phyloP scores from a whole-genome alignment of 2,888 invertebrate species.

The Papilio demoleus region DNA sequence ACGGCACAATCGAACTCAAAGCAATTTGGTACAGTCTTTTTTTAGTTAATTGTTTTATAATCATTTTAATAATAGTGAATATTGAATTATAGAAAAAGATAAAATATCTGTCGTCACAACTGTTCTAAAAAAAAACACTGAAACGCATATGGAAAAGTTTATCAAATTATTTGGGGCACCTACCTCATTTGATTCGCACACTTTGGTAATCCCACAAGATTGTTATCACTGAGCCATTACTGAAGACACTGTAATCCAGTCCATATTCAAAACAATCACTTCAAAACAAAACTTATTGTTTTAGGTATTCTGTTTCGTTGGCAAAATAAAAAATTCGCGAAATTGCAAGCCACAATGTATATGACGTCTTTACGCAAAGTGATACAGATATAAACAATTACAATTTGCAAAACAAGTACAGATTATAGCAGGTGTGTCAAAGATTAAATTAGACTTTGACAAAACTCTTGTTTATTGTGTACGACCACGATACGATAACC shows the following conservation, averaged over 20 bases:
- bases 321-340: not conserved
- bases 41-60: too few relatives aligned
- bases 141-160: too few relatives aligned
- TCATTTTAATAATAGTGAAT: too few relatives aligned
- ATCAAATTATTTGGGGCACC: slow-evolving; percentile 36
- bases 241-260: slow-evolving; percentile 38
- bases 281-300: not conserved
- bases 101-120: too few relatives aligned
- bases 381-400: not conserved
- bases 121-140: too few relatives aligned
- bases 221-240: slow-evolving; percentile 32
- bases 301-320: slow-evolving; percentile 14
- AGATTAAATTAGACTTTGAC: slow-evolving; percentile 8
- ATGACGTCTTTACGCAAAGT: slow-evolving; percentile 14
- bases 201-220: slow-evolving; percentile 2
- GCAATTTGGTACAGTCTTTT: too few relatives aligned
- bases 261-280: not conserved
- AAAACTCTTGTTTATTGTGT: not conserved
- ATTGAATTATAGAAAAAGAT: too few relatives aligned
- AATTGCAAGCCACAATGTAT: not conserved
- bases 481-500: not conserved
- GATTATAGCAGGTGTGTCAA: slow-evolving; percentile 20
- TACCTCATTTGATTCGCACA: slow-evolving; percentile 31
- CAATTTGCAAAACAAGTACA: slow-evolving; percentile 1
- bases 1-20: too few relatives aligned